Base-by-base conservation (phyloP, 1,140 invertebrate species). In the Laodelphax striatellus region DNA sequence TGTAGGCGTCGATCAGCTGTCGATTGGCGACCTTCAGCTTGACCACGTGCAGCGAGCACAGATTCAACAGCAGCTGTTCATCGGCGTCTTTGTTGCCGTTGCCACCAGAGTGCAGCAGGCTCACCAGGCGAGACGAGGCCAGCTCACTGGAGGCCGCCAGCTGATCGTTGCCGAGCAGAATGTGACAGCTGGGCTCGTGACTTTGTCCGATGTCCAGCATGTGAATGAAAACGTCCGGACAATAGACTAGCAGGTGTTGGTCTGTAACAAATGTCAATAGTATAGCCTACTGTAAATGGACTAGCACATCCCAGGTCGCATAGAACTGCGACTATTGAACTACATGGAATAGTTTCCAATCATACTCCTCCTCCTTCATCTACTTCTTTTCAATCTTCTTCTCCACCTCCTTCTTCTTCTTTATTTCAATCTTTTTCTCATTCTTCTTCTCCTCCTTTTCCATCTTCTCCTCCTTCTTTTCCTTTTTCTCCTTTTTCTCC, bases 121-220 rank as follows among this genome's bases (percentile, higher is more conserved):
- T 44, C 17, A 44, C 43, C 17, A 44, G 84, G 81, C 10, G 85
- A 80, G 6, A 87, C 70, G 65, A 82, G 82, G 0, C 80, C 24
- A 82, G n/a, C 81, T 75, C 44, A 79, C 74, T 10, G 4, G 46
- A 9, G 16, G 43, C 43, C 16, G 2, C 46, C 16, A 10, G 8
- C 6, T 2, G 9, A 8, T 19, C 10, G 28, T 17, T 55, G 53
- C 22, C 28, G 5, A 70, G 57, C 0, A 87, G 77, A 60, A 90
- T 82, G 63, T 92, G 88, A 66, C 87, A 88, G 61, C 81, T 84
- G 0, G 89, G 88, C 70, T 89, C 86, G 67, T 92, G 90, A 56
- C 80, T 79, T 5, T 84, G 70, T 16, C 87, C 88, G 60, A 91
- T 83, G 71, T 92, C 89, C 43, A 92, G 72, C 13, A 92, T 70